Evolutionary conservation across 2,113 vertebrate genomes (phyloP).

Genomic region (Zapornia atra): DNA sequence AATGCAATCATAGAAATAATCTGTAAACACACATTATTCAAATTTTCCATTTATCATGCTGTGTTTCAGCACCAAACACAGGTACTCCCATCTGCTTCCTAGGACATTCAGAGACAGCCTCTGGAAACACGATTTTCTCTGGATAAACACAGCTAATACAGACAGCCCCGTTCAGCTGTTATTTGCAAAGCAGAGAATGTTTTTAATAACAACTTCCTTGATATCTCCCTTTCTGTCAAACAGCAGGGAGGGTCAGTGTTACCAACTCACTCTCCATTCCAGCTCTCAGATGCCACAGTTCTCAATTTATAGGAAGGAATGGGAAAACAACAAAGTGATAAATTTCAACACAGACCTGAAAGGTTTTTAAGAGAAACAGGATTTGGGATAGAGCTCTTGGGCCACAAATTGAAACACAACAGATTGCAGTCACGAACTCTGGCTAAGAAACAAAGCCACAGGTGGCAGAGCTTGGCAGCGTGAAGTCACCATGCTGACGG

Average conservation of each 20-base stretch:
- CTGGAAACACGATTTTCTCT: not conserved
- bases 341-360: not conserved
- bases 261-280: not conserved
- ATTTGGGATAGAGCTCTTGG: not conserved
- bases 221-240: not conserved
- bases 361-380: not conserved
- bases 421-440: conserved; percentile 49
- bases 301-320: not conserved
- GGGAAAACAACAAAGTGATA: not conserved
- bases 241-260: not conserved
- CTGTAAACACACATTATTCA: not conserved
- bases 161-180: not conserved
- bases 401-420: conserved; percentile 2
- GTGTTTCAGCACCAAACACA: not conserved
- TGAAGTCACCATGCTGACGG: not conserved
- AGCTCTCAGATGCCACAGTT: not conserved
- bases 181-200: conserved; percentile 17
- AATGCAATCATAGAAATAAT: not conserved
- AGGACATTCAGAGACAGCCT: not conserved
- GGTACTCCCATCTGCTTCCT: not conserved
- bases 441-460: conserved; percentile 55
- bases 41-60: not conserved
- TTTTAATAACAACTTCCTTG: conserved; percentile 20
- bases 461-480: conserved; percentile 35
- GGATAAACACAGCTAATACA: not conserved